Conservation (phyloP, 2,888 invertebrate species). For the Leptura quadrifasciata region DNA sequence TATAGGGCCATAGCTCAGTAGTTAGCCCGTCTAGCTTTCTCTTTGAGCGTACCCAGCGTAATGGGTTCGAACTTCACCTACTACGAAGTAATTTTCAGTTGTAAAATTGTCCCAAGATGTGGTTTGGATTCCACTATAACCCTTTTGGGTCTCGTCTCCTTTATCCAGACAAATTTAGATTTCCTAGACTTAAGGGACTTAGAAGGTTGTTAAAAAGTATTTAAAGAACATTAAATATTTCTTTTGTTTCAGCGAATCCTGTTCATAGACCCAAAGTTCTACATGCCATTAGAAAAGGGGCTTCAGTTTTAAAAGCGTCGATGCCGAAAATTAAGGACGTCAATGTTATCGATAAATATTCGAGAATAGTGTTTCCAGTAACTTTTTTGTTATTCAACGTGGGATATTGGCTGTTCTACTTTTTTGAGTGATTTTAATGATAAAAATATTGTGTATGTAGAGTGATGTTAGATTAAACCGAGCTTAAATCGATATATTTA, state of each 20-base stretch:
- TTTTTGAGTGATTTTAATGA: constrained; percentile 54
- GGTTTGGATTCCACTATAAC: too few relatives aligned
- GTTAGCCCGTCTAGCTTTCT: too few relatives aligned
- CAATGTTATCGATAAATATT: constrained; percentile 98
- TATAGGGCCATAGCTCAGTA: too few relatives aligned
- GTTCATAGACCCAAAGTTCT: constrained; percentile 83
- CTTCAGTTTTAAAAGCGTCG: constrained; percentile 90
- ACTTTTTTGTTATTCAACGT: constrained; percentile 96
- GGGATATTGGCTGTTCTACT: constrained; percentile 96
- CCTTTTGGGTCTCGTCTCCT: too few relatives aligned
- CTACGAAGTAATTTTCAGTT: too few relatives aligned
- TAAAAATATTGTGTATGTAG: constrained; percentile 18
- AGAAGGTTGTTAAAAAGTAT: too few relatives aligned
- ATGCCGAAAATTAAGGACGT: constrained; percentile 98
- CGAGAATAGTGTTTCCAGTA: constrained; percentile 95
- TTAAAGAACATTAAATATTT: too few relatives aligned
- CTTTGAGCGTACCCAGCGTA: too few relatives aligned
- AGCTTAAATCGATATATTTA: constrained; percentile 40
- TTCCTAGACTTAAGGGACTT: too few relatives aligned
- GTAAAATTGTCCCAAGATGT: too few relatives aligned
- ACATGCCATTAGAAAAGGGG: constrained; percentile 88
- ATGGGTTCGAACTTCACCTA: too few relatives aligned
- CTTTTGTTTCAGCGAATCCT: constrained; percentile 74
- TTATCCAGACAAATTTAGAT: too few relatives aligned
- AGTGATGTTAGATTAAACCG: constrained; percentile 29